phyloP scores from a whole-genome alignment of 2,113 vertebrate species.

The Odobenus rosmarus region DNA sequence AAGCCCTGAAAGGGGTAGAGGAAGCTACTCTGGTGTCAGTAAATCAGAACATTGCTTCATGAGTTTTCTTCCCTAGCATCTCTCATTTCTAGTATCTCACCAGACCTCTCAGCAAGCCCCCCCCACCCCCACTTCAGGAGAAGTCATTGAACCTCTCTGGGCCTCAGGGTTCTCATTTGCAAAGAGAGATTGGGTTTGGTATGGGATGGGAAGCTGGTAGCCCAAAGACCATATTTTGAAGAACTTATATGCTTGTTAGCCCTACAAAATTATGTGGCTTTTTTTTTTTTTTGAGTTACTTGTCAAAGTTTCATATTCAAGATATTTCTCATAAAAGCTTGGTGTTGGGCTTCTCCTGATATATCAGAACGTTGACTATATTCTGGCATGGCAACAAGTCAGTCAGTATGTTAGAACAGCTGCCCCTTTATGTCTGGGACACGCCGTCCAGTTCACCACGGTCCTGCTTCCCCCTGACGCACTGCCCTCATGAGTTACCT shows the following conservation, averaged over 20 bases:
- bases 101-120: not conserved
- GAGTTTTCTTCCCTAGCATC: not conserved
- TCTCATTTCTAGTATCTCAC: not conserved
- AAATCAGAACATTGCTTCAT: not conserved
- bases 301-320: not conserved
- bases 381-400: not conserved
- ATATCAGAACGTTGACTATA: not conserved
- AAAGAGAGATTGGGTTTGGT: not conserved
- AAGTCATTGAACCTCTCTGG: not conserved
- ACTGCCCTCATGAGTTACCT: not conserved
- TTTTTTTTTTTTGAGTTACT: not conserved
- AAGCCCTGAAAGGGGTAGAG: not conserved
- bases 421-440: not conserved
- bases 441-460: fast-evolving
- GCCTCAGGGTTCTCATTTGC: not conserved
- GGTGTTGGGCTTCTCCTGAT: not conserved
- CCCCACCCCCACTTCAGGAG: not conserved
- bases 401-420: not conserved
- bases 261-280: not conserved
- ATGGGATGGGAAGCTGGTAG: not conserved
- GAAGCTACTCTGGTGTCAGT: not conserved
- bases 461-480: not conserved
- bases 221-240: not conserved
- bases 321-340: not conserved
- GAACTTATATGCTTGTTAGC: not conserved